These are phyloP conservation scores for Syngnathus typhle DNA, from an alignment of 2,113 vertebrate genomes.

Conservation along the genomic window DNA sequence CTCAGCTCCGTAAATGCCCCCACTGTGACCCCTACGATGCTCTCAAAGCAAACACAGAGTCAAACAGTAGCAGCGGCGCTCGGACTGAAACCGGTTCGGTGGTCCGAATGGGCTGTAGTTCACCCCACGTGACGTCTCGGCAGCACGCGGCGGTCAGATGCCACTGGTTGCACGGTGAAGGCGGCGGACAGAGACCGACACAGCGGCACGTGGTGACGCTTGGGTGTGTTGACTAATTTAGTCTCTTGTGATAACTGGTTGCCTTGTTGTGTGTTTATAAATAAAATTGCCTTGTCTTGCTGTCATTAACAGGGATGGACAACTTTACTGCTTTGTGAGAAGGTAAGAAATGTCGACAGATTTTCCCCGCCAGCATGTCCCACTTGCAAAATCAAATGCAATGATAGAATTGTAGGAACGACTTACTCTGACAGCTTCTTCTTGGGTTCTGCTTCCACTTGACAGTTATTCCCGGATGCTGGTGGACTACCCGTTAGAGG, in stretches of 20 bases:
- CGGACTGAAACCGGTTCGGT: constrained; percentile 35
- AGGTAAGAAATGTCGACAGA: constrained; percentile 69
- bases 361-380: neutral
- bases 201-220: constrained; percentile 83
- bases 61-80: constrained; percentile 29
- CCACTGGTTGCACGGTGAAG: constrained; percentile 77
- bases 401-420: neutral
- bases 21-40: constrained; percentile 50
- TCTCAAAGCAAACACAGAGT: constrained; percentile 30
- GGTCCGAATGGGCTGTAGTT: constrained; percentile 59
- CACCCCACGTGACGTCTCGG: constrained; percentile 56
- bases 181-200: constrained; percentile 66
- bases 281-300: constrained; percentile 2
- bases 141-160: constrained; percentile 57
- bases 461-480: constrained; percentile 86
- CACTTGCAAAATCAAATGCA: neutral
- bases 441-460: constrained; percentile 33
- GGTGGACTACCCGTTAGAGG: constrained; percentile 77
- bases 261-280: neutral
- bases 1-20: constrained; percentile 45
- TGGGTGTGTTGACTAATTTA: constrained; percentile 68
- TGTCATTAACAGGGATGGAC: constrained; percentile 73
- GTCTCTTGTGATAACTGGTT: neutral
- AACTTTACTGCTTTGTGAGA: constrained; percentile 80
- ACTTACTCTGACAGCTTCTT: constrained; percentile 10